phyloP scores from a whole-genome alignment of 2,113 vertebrate genomes.

The Oriolus oriolus region DNA sequence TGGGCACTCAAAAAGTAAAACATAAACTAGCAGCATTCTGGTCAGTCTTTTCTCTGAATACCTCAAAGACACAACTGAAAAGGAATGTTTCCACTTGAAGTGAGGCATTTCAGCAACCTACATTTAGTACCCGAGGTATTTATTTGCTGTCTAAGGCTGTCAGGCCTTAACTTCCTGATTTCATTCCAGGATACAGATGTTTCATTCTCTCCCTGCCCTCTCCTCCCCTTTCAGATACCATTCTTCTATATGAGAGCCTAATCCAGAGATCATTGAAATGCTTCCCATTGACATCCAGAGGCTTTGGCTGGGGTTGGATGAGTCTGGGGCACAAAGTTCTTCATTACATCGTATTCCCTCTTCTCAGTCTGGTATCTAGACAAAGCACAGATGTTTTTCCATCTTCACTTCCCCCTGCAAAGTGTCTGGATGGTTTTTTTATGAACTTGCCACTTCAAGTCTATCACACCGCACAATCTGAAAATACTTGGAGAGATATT shows the following conservation, averaged over 20 bases:
- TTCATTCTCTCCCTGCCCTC: conserved; percentile 19
- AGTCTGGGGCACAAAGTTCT: not conserved
- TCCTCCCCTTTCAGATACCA: not conserved
- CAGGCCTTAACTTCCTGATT: conserved; percentile 41
- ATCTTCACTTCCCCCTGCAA: not conserved
- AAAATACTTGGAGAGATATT: conserved; percentile 8
- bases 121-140: not conserved
- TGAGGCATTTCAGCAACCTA: not conserved
- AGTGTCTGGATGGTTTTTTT: not conserved
- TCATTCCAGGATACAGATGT: conserved; percentile 44
- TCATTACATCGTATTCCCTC: not conserved
- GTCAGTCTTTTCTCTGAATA: not conserved
- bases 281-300: not conserved
- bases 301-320: not conserved
- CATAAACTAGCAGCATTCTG: not conserved
- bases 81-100: not conserved
- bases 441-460: not conserved
- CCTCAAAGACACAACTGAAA: not conserved
- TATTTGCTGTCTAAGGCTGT: conserved; percentile 22
- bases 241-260: not conserved
- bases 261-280: not conserved
- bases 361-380: not conserved
- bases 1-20: not conserved
- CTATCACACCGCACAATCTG: not conserved
- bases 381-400: not conserved